Evolutionary conservation across 2,888 invertebrate genomes (phyloP).

Genomic region (Melieria omissa): DNA sequence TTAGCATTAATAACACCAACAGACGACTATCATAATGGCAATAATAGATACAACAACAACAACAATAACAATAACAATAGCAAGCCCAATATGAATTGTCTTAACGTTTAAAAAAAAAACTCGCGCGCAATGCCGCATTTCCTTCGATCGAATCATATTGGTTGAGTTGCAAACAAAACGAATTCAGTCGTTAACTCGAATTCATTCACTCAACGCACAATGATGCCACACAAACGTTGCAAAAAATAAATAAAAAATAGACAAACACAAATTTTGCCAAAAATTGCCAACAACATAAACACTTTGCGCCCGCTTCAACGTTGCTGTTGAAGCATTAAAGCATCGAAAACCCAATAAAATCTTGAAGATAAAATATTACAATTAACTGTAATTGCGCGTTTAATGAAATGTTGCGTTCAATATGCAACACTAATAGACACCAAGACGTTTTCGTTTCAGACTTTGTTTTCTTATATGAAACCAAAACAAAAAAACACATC

Average conservation of each 20-base stretch:
- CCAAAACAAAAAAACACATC: not conserved
- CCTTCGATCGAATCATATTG: no score
- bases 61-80: not conserved
- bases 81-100: not conserved
- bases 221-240: not conserved
- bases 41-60: not conserved
- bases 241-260: not conserved
- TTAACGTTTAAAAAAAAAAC: not conserved
- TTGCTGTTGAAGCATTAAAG: not conserved
- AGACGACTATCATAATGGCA: constrained; percentile 2
- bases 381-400: constrained; percentile 29
- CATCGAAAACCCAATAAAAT: constrained; percentile 3
- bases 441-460: not conserved
- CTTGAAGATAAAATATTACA: constrained; percentile 9
- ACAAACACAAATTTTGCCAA: not conserved
- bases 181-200: no score
- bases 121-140: not conserved
- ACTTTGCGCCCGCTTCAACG: not conserved
- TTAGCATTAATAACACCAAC: constrained; percentile 15
- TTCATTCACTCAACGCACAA: not conserved
- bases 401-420: constrained; percentile 4
- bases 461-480: not conserved
- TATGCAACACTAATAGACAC: not conserved
- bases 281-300: not conserved
- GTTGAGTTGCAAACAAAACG: no score